These are phyloP conservation scores for Cichlasoma orientale DNA, from an alignment of 2,797 vertebrate genomes.

Conservation along the genomic window DNA sequence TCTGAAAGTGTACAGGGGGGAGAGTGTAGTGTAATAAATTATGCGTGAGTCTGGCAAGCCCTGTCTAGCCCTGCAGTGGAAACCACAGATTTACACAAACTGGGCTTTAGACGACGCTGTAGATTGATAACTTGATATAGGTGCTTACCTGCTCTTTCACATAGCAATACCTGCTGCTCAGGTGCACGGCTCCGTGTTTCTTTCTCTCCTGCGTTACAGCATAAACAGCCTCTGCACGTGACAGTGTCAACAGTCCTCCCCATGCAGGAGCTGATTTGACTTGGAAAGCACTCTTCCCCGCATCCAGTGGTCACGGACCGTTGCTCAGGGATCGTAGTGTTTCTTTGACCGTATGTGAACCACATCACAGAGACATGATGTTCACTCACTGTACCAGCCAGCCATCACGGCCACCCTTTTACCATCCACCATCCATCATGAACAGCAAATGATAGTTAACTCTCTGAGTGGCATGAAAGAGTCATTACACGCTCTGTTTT, in stretches of 20 bases:
- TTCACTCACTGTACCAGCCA: slow-evolving; percentile 48
- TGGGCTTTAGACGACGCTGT: slow-evolving; percentile 12
- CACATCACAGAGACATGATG: slow-evolving; percentile 72
- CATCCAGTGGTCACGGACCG: slow-evolving; percentile 86
- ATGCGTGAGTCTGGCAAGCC: slow-evolving; percentile 30
- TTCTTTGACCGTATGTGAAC: slow-evolving; percentile 79
- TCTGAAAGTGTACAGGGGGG: slow-evolving; percentile 9
- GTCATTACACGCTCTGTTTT: slow-evolving; percentile 26
- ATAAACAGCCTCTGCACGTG: slow-evolving; percentile 65
- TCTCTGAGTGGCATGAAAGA: slow-evolving; percentile 50
- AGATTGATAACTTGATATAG: slow-evolving; percentile 48
- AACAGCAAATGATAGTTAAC: slow-evolving; percentile 56
- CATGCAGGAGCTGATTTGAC: slow-evolving; percentile 81
- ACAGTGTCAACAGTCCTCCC: slow-evolving; percentile 76
- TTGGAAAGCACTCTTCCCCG: slow-evolving; percentile 82
- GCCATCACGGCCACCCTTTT: slow-evolving; percentile 29
- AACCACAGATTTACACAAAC: slow-evolving; percentile 55
- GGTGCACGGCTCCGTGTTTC: slow-evolving; percentile 12
- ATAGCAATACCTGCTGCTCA: slow-evolving; percentile 33
- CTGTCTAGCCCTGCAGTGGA: slow-evolving; percentile 42
- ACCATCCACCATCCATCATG: slow-evolving; percentile 47
- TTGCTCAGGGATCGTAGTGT: slow-evolving; percentile 80
- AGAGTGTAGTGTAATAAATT: slow-evolving; percentile 54
- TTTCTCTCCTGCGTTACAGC: slow-evolving; percentile 52
- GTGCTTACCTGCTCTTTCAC: slow-evolving; percentile 55